These are phyloP conservation scores for Montipora sp. DNA, from an alignment of 64 coral and sea anemone species.

Conservation along the genomic window DNA sequence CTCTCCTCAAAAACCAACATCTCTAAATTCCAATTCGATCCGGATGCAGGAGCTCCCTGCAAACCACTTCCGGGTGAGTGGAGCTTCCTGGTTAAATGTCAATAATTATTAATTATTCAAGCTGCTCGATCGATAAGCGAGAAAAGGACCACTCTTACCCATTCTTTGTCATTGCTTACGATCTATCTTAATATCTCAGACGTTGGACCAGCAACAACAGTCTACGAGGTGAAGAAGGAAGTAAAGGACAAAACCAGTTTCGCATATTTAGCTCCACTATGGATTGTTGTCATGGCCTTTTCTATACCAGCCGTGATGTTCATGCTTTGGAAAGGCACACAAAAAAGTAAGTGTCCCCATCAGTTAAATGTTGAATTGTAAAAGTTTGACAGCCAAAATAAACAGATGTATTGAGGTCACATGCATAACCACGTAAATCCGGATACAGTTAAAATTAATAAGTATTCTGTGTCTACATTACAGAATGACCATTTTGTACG, in stretches of 20 bases:
- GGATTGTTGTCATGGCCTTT: background rate
- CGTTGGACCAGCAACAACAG: background rate
- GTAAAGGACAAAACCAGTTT: background rate
- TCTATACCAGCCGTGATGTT: background rate
- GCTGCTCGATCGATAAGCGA: background rate
- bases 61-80: too few species aligned
- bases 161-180: background rate
- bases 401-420: too few species aligned
- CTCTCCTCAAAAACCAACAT: too few species aligned
- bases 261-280: background rate
- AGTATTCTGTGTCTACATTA: too few species aligned
- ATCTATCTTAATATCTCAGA: background rate
- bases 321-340: background rate
- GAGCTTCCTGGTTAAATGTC: too few species aligned
- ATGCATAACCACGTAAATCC: too few species aligned
- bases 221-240: background rate
- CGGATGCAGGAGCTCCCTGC: too few species aligned
- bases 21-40: too few species aligned
- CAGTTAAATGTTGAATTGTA: background rate
- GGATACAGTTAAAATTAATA: too few species aligned
- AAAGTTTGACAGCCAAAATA: too few species aligned
- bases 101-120: too few species aligned
- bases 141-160: background rate
- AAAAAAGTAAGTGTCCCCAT: background rate
- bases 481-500: too few species aligned